Percentiles rank a stretch among this genome's conserved stretches.
Conservation (phyloP, 2,888 invertebrate genomes). For the Calameuta idolon region DNA sequence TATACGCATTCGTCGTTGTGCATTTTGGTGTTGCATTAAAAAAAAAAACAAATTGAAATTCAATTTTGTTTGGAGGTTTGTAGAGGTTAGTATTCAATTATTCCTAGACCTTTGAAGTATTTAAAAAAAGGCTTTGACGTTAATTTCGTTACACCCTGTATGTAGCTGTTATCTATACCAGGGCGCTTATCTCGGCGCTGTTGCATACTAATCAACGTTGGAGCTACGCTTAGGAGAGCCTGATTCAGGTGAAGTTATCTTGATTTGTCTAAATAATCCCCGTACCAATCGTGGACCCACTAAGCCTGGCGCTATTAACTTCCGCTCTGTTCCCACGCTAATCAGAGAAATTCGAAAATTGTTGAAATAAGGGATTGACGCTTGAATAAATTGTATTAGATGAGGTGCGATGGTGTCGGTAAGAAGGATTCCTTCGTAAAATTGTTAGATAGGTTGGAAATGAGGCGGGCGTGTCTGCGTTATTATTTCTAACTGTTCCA, state of each 20-base stretch:
- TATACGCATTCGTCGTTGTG: background rate
- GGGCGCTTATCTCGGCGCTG: background rate
- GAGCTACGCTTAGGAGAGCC: background rate
- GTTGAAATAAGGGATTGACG: background rate
- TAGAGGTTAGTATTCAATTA: background rate
- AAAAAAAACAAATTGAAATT: background rate
- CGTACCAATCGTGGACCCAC: constrained; percentile 47
- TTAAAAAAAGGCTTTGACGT: background rate
- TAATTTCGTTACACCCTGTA: background rate
- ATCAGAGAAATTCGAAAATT: background rate
- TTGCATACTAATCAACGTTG: background rate
- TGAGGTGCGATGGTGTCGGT: background rate
- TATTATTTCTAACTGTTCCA: background rate
- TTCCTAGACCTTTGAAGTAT: background rate
- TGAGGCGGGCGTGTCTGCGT: background rate
- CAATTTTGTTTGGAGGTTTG: background rate
- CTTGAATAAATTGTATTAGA: background rate
- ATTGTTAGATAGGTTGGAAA: background rate
- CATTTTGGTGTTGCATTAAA: background rate
- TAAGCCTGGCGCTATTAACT: background rate
- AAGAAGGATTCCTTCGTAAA: background rate
- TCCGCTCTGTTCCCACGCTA: background rate
- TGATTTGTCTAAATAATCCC: constrained; percentile 63
- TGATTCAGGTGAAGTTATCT: constrained; percentile 45
- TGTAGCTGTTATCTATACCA: background rate